Conservation (phyloP, 2,113 vertebrate species). For the Nanorana parkeri region DNA sequence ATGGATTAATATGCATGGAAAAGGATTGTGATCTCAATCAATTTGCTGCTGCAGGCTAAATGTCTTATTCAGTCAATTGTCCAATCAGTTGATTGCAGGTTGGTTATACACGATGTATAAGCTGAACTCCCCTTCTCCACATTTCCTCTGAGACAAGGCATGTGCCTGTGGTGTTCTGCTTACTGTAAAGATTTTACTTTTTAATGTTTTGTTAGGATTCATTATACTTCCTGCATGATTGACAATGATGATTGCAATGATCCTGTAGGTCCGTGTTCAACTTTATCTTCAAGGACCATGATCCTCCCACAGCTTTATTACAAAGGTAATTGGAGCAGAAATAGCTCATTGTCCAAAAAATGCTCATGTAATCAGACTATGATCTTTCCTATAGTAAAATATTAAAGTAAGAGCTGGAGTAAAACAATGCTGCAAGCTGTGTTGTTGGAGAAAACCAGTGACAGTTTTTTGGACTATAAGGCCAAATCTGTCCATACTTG, state of each 20-base stretch:
- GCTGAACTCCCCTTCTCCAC: neutral
- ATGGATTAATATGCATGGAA: constrained; percentile 35
- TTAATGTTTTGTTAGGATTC: neutral
- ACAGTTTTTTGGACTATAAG: too few species aligned
- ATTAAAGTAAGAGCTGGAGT: too few species aligned
- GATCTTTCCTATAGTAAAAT: too few species aligned
- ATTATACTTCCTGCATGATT: neutral
- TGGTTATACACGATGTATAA: neutral
- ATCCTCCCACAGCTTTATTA: too few species aligned
- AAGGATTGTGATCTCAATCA: constrained; percentile 14
- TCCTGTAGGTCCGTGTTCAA: too few species aligned
- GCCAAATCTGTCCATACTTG: too few species aligned
- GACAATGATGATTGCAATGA: neutral
- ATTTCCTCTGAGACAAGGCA: neutral
- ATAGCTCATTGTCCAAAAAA: too few species aligned
- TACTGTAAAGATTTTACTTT: neutral
- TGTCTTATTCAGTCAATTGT: neutral
- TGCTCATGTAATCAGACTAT: too few species aligned
- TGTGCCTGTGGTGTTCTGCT: neutral
- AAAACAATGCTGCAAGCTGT: too few species aligned
- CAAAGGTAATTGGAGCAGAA: too few species aligned
- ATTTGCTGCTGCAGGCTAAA: constrained; percentile 17
- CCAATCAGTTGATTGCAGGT: constrained; percentile 2
- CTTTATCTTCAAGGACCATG: too few species aligned
- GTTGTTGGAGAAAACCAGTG: too few species aligned